A percentile compares a stretch with the other conserved stretches of the same genome.
Conservation (phyloP, 1,140 invertebrate species). For the Tetragonula clypearis region DNA sequence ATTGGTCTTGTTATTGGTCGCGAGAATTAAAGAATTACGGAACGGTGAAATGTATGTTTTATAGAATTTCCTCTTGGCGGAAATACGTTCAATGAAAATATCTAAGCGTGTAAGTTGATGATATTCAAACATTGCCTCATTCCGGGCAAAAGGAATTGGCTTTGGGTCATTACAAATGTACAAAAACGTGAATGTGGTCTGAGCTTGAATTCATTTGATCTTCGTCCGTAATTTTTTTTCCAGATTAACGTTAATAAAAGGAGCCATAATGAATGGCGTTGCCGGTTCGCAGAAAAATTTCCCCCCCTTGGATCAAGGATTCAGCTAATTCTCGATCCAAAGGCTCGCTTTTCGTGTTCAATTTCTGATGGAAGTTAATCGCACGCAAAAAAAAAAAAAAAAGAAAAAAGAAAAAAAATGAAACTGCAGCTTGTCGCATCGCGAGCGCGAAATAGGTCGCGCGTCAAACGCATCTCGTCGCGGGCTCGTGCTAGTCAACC, state of each 20-base stretch:
- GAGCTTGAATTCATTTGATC: no score
- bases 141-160: no score
- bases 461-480: slow-evolving; percentile 22
- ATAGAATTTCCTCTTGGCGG: no score
- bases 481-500: neutral
- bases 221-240: no score
- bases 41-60: neutral
- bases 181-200: no score
- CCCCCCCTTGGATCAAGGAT: no score
- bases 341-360: neutral
- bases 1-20: neutral
- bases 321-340: neutral
- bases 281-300: neutral
- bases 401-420: no score
- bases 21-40: neutral
- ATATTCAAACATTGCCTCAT: no score
- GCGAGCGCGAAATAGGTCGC: slow-evolving; percentile 24
- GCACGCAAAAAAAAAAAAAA: neutral
- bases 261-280: neutral
- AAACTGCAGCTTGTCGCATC: slow-evolving; percentile 17
- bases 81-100: no score
- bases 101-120: no score
- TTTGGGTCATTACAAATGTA: no score
- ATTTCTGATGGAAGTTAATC: slow-evolving; percentile 18
- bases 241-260: neutral